Evolutionary conservation across 2,888 invertebrate species (phyloP), one percentile per base, ranked within the genome.

Genomic region (Heliconius hortense): DNA sequence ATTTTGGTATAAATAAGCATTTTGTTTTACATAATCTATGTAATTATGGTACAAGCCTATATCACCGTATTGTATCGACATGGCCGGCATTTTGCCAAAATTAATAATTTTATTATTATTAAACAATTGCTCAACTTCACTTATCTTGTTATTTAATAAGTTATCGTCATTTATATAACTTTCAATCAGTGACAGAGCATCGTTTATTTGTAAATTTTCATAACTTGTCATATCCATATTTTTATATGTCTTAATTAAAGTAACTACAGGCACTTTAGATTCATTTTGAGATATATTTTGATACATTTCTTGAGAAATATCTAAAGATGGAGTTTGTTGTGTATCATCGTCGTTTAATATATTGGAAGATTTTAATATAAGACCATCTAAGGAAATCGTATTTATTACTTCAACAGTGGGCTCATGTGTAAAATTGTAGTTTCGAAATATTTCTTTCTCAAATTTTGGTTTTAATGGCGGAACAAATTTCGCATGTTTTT

Each of bases 11-110:
- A 84, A 82, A 13, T 83, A 78, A 8, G 81, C 82, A 35, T 72
- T 35, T 76, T 82, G 80, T 72, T 87, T 89, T 0, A 89, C 80
- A 81, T 84, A 86, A 48, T 91, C 88, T 0, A 84, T 80, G 80
- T 90, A 92, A 73, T 86, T 87, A 8, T 78, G 62, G 84, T 90
- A 86, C 72, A 87, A 88, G 0, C 92, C 93, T 73, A 91, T 88
- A 84, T 93, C 92, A 1, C 91, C 93, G 15, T 82, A 83, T 60
- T 85, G 80, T 0, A 82, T 83, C 2, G 85, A 84, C 92, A 91
- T 92, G 0, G 84, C 82, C 0, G 85, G 80, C 4, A 76, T 78
- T 48, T 85, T 84, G 3, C 76, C 24, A 56, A 69, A 73, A 31
- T 21, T 74, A 26, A 66, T 77, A 43, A 28, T 28, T 48, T 53